phyloP scores from a whole-genome alignment of 2,113 vertebrate species.

The Urocolius indicus region DNA sequence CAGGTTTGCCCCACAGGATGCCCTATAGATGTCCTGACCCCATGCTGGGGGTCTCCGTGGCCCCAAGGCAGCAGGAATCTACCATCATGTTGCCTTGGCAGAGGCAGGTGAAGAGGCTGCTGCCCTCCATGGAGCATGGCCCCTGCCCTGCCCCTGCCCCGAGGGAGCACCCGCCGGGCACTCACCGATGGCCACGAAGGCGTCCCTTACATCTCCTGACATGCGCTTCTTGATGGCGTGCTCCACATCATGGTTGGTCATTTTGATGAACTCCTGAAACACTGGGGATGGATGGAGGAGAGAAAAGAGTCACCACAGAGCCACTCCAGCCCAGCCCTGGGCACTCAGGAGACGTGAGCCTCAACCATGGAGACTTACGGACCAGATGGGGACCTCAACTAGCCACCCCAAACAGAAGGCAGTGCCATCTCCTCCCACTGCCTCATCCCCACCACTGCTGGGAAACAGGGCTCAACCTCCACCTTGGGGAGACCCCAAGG shows the following conservation, averaged over 20 bases:
- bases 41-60: accelerated
- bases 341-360: accelerated
- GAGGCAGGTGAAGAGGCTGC: background rate
- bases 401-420: background rate
- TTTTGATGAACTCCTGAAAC: conserved; percentile 94
- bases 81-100: background rate
- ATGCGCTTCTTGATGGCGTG: conserved; percentile 94
- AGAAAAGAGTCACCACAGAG: background rate
- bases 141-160: background rate
- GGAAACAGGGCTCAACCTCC: background rate
- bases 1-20: background rate
- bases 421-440: background rate
- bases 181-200: conserved; percentile 91
- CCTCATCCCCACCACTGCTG: background rate
- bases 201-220: conserved; percentile 90
- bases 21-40: background rate
- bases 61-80: background rate
- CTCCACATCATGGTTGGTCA: conserved; percentile 93
- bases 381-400: background rate
- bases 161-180: background rate
- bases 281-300: conserved; percentile 75
- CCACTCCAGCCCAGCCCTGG: background rate
- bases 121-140: background rate
- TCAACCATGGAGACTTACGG: background rate
- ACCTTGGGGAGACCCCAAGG: background rate